Evolutionary conservation across 2,888 invertebrate species (phyloP), one percentile per base, ranked within the genome.

Genomic region (Idaea aversata): DNA sequence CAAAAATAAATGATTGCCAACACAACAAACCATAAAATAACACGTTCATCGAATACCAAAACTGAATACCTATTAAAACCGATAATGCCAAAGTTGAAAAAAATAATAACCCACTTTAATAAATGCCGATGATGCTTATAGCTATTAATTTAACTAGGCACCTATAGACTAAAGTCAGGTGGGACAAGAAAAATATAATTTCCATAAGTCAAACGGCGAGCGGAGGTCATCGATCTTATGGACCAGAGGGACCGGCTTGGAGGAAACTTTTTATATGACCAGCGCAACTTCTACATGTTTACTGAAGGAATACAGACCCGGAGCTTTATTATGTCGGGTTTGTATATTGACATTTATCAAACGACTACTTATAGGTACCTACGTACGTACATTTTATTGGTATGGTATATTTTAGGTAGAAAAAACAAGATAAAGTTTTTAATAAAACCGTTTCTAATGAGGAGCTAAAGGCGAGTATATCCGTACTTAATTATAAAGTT

Each of bases 161-260:
- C 63, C 83, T 83, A 84, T 85, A 81, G 47, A 7, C 47, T 13
- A 10, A 47, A 83, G 83, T 82, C 80, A 83, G 80, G 78, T 85
- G 85, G 78, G 76, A 83, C 84, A 85, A 86, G 87, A 88, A 88
- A 88, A 88, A 81, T 84, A 70, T 68, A 82, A 90, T 91, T 91
- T 91, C 88, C 91, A 92, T 91, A 92, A 90, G 90, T 88, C 90
- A 91, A 90, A 87, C 87, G 76, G 85, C 88, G 80, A 83, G 78
- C 78, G 72, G 88, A 84, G 92, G 91, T 92, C 92, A 85, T 88
- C 88, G 92, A 84, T 88, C 91, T 88, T 80, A 76, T 84, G 72
- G 85, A 90, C 88, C 88, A 83, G 91, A 86, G 85, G 67, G 90
- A 91, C 92, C 91, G 91, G 92, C 86, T 91, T 86, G 68, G 80